phyloP scores from a whole-genome alignment of 2,888 invertebrate species.

The Monopis laevigella region DNA sequence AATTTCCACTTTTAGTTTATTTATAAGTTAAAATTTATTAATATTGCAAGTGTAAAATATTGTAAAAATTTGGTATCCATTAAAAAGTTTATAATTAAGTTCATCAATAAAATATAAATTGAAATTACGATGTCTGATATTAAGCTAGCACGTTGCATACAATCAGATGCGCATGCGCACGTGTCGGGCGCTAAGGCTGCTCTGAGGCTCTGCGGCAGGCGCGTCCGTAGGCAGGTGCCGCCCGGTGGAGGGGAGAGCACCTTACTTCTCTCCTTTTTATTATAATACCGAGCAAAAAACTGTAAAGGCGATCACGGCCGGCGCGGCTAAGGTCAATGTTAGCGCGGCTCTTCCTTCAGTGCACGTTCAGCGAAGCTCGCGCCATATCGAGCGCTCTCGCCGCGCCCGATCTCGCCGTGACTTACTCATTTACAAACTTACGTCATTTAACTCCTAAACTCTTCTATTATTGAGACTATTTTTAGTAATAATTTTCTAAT shows the following conservation, averaged over 20 bases:
- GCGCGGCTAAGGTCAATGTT: constrained; percentile 61
- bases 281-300: constrained; percentile 55
- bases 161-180: constrained; percentile 44
- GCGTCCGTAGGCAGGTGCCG: constrained; percentile 54
- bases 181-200: background rate
- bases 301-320: constrained; percentile 68
- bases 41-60: too few species aligned
- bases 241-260: constrained; percentile 60
- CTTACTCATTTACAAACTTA: constrained; percentile 1
- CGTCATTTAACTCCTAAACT: background rate
- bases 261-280: constrained; percentile 68
- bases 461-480: too few species aligned
- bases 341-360: constrained; percentile 65
- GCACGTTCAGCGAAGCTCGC: constrained; percentile 52
- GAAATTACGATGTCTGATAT: too few species aligned
- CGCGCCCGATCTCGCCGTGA: constrained; percentile 49
- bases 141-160: too few species aligned
- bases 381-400: constrained; percentile 24
- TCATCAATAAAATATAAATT: too few species aligned
- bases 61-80: too few species aligned
- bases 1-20: too few species aligned
- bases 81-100: too few species aligned
- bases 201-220: constrained; percentile 11
- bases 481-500: too few species aligned
- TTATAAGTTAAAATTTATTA: too few species aligned